phyloP scores from a whole-genome alignment of 1,140 invertebrate genomes.

The Scaptomyza pallida region DNA sequence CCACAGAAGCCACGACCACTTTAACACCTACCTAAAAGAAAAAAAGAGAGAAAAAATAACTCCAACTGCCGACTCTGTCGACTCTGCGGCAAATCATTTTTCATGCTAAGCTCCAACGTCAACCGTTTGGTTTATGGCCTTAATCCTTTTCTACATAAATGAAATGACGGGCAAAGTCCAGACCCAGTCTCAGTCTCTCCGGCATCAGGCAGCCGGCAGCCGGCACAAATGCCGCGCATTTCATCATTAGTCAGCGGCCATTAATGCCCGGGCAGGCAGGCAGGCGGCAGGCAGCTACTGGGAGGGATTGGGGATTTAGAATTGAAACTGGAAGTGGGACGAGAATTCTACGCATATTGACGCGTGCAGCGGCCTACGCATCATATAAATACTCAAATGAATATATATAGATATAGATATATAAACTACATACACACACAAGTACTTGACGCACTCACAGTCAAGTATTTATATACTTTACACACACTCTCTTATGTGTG shows the following conservation, averaged over 20 bases:
- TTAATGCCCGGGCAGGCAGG: constrained; percentile 71
- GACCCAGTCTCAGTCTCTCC: constrained; percentile 11
- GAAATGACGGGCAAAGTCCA: constrained; percentile 50
- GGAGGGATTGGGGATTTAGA: constrained; percentile 38
- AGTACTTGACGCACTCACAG: constrained; percentile 32
- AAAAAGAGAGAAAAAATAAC: background rate
- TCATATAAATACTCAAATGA: constrained; percentile 29
- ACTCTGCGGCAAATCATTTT: constrained; percentile 73
- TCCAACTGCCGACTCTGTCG: constrained; percentile 19
- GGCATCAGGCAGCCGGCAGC: no score
- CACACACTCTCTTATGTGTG: constrained; percentile 5
- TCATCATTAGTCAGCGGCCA: constrained; percentile 79
- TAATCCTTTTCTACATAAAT: constrained; percentile 82
- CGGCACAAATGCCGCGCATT: constrained; percentile 73
- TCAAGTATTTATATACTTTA: constrained; percentile 45
- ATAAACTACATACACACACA: background rate
- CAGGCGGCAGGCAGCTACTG: constrained; percentile 29
- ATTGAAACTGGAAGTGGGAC: constrained; percentile 41
- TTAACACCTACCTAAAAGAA: constrained; percentile 72
- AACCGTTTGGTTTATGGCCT: constrained; percentile 81
- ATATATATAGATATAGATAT: constrained; percentile 26
- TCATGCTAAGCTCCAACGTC: constrained; percentile 81
- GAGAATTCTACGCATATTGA: constrained; percentile 46
- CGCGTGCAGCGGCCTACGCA: constrained; percentile 67
- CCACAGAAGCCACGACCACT: constrained; percentile 63